A percentile compares a stretch with the other conserved stretches of the same genome.
Evolutionary conservation across 30 jellyfish, hydroid and myxozoan genomes (phyloP).

Genomic region (Aurelia coerulea): DNA sequence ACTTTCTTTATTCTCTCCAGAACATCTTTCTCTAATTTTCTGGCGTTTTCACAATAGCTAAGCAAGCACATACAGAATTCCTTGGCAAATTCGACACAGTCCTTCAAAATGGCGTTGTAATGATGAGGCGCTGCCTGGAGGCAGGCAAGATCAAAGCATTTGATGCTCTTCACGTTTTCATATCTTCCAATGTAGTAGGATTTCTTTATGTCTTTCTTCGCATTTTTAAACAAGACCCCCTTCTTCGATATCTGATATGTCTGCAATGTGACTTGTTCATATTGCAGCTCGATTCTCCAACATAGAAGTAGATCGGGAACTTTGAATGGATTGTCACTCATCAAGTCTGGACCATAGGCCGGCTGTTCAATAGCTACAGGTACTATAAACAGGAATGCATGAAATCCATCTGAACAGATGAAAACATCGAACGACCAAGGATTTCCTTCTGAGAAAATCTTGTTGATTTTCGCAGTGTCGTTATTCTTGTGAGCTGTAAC

Average conservation of each 20-base stretch:
- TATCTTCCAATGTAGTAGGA: slow-evolving; percentile 39
- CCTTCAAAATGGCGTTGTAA: slow-evolving; percentile 50
- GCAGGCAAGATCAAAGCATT: slow-evolving; percentile 44
- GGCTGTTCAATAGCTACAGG: background rate
- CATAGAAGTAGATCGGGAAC: slow-evolving; percentile 13
- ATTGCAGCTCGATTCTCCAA: slow-evolving; percentile 41
- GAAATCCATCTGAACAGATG: slow-evolving; percentile 41
- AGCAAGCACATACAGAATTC: slow-evolving; percentile 44
- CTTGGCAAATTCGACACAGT: slow-evolving; percentile 62
- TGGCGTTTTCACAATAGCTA: slow-evolving; percentile 40
- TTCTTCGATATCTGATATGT: slow-evolving; percentile 36
- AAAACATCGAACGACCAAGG: slow-evolving; percentile 27
- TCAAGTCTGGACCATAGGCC: background rate
- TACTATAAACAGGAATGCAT: slow-evolving; percentile 38
- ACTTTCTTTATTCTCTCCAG: slow-evolving; percentile 19
- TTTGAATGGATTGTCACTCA: slow-evolving; percentile 18
- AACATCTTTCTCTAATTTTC: slow-evolving; percentile 19
- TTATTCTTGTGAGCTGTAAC: slow-evolving; percentile 24
- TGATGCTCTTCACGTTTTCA: slow-evolving; percentile 19
- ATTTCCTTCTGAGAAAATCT: background rate
- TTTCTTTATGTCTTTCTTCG: background rate
- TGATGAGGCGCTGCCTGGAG: slow-evolving; percentile 57
- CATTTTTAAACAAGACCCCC: background rate
- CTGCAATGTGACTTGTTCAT: slow-evolving; percentile 20
- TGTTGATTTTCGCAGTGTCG: slow-evolving; percentile 17